Conservation (phyloP, 2,888 invertebrate genomes). For the Euclidia mi region DNA sequence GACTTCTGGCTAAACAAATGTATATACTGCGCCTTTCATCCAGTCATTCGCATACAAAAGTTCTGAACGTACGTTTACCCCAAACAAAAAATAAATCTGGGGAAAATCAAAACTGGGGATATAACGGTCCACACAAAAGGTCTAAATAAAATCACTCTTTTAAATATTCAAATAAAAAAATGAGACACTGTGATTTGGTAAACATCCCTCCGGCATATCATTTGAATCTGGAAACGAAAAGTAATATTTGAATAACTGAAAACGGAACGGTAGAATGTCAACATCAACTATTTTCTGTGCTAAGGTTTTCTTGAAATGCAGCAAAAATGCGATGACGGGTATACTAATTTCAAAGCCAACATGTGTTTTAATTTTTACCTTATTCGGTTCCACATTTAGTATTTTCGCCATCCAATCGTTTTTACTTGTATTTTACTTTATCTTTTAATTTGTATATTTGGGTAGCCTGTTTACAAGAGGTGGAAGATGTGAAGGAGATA, state of each 20-base stretch:
- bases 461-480: too few species aligned
- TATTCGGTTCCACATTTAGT: background rate
- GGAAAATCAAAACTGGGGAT: too few species aligned
- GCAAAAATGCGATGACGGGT: background rate
- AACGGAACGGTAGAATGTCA: slow-evolving; percentile 26
- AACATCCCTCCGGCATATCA: slow-evolving; percentile 28
- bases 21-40: too few species aligned
- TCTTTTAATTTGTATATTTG: too few species aligned
- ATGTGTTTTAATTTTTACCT: background rate
- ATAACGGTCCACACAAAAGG: background rate
- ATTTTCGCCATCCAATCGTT: background rate
- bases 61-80: too few species aligned
- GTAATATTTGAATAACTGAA: slow-evolving; percentile 44
- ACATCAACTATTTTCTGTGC: slow-evolving; percentile 24
- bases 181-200: slow-evolving; percentile 13
- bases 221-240: slow-evolving; percentile 36
- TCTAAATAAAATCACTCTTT: background rate
- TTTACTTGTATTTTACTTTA: too few species aligned
- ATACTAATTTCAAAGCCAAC: background rate
- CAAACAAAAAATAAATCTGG: too few species aligned
- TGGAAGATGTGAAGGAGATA: too few species aligned
- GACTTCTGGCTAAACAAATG: too few species aligned
- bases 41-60: too few species aligned
- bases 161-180: background rate
- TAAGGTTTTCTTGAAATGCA: background rate